phyloP scores from a whole-genome alignment of 2,888 invertebrate species.

The Xiphydria camelus region DNA sequence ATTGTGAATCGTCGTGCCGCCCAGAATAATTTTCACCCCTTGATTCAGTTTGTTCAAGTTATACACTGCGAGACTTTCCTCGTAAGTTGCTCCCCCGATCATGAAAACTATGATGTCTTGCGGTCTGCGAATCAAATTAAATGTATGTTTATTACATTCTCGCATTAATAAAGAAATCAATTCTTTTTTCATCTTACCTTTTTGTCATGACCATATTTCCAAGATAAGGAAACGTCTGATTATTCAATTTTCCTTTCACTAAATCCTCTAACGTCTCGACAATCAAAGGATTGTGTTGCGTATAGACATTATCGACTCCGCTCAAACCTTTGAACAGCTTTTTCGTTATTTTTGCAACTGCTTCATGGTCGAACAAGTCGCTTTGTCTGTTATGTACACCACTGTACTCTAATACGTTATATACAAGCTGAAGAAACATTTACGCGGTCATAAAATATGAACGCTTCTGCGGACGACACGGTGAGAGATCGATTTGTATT shows the following conservation, averaged over 20 bases:
- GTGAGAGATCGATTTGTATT: constrained; percentile 1
- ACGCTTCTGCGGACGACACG: not conserved
- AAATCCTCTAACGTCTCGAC: constrained; percentile 88
- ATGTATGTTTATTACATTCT: no score
- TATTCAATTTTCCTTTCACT: constrained; percentile 86
- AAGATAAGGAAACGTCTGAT: constrained; percentile 82
- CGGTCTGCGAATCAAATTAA: constrained; percentile 61
- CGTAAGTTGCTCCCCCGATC: constrained; percentile 95
- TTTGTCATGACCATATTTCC: constrained; percentile 61
- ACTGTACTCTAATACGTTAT: constrained; percentile 79
- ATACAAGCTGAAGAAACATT: constrained; percentile 63
- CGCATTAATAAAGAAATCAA: constrained; percentile 1
- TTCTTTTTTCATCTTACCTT: no score
- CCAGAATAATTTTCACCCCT: constrained; percentile 77
- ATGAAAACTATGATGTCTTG: constrained; percentile 96
- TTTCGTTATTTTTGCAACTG: constrained; percentile 89
- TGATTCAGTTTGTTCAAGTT: constrained; percentile 76
- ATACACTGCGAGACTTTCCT: constrained; percentile 88
- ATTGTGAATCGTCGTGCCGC: constrained; percentile 92
- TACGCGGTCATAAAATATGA: no score
- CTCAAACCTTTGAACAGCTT: constrained; percentile 85
- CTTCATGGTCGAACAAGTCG: constrained; percentile 83
- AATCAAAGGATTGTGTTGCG: constrained; percentile 94
- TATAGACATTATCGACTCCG: constrained; percentile 99
- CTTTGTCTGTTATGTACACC: constrained; percentile 79